Conservation (phyloP, 2,797 vertebrate genomes). For the Ctenosaura bakeri region DNA sequence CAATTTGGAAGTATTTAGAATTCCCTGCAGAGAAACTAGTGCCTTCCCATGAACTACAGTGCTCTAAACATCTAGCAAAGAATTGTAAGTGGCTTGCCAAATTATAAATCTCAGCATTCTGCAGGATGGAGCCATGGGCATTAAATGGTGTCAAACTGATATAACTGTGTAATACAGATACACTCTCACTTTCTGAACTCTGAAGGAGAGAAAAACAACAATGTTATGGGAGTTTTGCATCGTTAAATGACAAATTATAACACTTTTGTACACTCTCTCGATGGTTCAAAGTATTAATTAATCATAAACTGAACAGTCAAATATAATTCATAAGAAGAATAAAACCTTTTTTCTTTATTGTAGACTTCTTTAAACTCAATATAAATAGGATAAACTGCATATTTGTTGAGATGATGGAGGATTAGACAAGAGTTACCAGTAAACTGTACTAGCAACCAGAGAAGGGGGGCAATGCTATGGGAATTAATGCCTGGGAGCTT, state of each 20-base stretch:
- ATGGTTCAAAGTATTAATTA: neutral
- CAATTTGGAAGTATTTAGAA: too few relatives aligned
- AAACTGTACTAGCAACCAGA: neutral
- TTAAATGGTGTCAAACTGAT: too few relatives aligned
- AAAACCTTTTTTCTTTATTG: neutral
- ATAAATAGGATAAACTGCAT: slow-evolving; percentile 11
- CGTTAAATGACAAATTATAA: neutral
- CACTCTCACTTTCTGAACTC: neutral
- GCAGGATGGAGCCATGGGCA: too few relatives aligned
- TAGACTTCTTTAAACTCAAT: neutral
- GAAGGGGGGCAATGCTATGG: neutral
- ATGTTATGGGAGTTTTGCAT: neutral
- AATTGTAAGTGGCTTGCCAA: too few relatives aligned
- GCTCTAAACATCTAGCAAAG: too few relatives aligned
- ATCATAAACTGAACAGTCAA: neutral
- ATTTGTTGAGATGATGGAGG: neutral
- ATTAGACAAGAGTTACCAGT: neutral
- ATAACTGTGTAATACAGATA: too few relatives aligned
- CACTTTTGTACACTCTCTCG: neutral
- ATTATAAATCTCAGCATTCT: too few relatives aligned
- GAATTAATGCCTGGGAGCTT: slow-evolving; percentile 5
- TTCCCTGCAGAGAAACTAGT: too few relatives aligned
- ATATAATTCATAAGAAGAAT: neutral
- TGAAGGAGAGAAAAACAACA: neutral
- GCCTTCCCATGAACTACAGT: too few relatives aligned